phyloP scores from a whole-genome alignment of 2,113 vertebrate genomes.

The Bagarius yarrelli region DNA sequence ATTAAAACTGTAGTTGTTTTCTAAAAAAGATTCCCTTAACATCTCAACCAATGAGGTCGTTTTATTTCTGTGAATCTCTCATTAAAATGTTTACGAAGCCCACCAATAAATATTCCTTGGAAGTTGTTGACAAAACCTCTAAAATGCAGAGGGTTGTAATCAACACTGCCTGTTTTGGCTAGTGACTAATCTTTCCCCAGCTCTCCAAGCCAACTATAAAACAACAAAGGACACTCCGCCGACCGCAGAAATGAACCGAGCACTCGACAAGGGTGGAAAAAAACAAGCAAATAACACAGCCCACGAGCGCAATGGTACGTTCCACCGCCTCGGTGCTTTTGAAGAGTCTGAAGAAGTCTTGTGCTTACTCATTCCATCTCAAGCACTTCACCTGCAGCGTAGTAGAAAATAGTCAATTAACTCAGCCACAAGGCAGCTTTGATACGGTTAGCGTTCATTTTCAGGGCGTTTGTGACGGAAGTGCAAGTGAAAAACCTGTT shows the following conservation, averaged over 20 bases:
- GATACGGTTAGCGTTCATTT: not conserved
- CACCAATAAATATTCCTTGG: slow-evolving; percentile 38
- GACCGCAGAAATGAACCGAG: slow-evolving; percentile 8
- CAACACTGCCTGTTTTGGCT: slow-evolving; percentile 35
- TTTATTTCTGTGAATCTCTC: slow-evolving; percentile 31
- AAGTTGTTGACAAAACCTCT: slow-evolving; percentile 30
- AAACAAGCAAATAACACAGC: slow-evolving; percentile 14
- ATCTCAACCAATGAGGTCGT: not conserved
- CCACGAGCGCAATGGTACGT: slow-evolving; percentile 13
- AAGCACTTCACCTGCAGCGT: slow-evolving; percentile 33
- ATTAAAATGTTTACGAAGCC: slow-evolving; percentile 30
- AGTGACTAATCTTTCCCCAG: slow-evolving; percentile 34
- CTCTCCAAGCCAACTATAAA: slow-evolving; percentile 27
- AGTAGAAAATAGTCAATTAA: not conserved
- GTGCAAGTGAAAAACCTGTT: slow-evolving; percentile 15
- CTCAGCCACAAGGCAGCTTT: not conserved
- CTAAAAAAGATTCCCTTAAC: not conserved
- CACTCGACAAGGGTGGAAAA: slow-evolving; percentile 29
- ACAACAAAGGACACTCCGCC: slow-evolving; percentile 36
- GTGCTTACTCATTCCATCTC: not conserved
- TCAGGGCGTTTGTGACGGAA: not conserved
- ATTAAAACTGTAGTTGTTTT: not conserved
- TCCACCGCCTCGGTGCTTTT: not conserved
- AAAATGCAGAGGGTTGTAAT: slow-evolving; percentile 40
- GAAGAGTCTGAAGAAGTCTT: slow-evolving; percentile 11